Conservation (phyloP, 1,140 invertebrate species). For the Aphelinus atriplicis region DNA sequence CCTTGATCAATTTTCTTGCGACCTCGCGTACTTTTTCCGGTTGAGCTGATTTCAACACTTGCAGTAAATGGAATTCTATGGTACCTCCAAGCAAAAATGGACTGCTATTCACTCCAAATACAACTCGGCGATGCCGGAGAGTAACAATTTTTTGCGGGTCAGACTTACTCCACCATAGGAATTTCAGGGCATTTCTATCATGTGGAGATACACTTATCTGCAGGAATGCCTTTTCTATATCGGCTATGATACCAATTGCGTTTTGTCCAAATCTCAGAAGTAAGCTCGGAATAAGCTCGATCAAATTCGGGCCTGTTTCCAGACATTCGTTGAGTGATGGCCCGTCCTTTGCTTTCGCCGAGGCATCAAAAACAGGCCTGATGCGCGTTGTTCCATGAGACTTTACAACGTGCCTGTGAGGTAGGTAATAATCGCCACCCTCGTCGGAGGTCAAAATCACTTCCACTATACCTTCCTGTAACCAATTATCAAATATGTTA, state of each 20-base stretch:
- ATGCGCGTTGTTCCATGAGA: neutral
- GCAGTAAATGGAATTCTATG: slow-evolving; percentile 41
- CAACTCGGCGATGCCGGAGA: slow-evolving; percentile 48
- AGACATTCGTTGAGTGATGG: neutral
- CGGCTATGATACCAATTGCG: slow-evolving; percentile 53
- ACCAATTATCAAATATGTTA: slow-evolving; percentile 50
- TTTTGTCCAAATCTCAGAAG: slow-evolving; percentile 53
- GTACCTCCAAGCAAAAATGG: slow-evolving; percentile 52
- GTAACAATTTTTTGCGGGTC: slow-evolving; percentile 37
- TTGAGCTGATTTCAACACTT: slow-evolving; percentile 29
- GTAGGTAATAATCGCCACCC: neutral
- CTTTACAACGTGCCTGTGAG: neutral
- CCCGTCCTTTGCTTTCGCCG: neutral
- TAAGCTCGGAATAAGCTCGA: slow-evolving; percentile 55
- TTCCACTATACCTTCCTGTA: slow-evolving; percentile 36
- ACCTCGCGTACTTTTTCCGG: neutral
- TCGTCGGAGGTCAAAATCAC: too few relatives aligned
- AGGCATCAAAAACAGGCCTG: neutral
- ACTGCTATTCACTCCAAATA: slow-evolving; percentile 47
- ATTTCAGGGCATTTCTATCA: slow-evolving; percentile 52
- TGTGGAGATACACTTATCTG: slow-evolving; percentile 51
- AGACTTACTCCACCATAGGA: slow-evolving; percentile 49
- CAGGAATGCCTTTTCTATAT: slow-evolving; percentile 56
- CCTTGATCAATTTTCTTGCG: neutral
- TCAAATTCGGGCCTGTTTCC: slow-evolving; percentile 51